A percentile compares a stretch with the other conserved stretches of the same genome.
These are phyloP conservation scores for Noctilio leporinus DNA, from an alignment of 2,113 vertebrate species.

Conservation along the genomic window DNA sequence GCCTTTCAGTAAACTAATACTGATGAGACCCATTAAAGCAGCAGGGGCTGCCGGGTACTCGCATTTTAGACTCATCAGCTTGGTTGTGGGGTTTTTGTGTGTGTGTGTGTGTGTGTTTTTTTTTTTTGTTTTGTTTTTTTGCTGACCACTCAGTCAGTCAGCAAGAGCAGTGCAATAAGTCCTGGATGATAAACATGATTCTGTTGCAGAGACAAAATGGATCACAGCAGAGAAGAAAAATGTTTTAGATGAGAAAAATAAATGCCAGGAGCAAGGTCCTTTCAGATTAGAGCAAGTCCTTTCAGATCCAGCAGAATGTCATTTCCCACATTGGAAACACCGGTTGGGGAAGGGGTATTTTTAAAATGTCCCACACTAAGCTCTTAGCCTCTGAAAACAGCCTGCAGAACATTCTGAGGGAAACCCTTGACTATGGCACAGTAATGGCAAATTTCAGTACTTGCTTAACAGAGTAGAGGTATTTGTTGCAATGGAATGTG, in stretches of 20 bases:
- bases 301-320: not conserved
- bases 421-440: constrained; percentile 19
- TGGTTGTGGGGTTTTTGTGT: not conserved
- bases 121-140: constrained; percentile 10
- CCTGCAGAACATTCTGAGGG: not conserved
- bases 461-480: constrained; percentile 49
- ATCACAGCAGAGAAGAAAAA: constrained; percentile 50
- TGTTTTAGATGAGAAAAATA: constrained; percentile 58
- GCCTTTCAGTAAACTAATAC: constrained; percentile 65
- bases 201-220: constrained; percentile 60
- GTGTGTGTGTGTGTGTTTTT: too few relatives aligned
- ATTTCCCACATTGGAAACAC: not conserved
- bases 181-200: constrained; percentile 58
- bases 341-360: not conserved
- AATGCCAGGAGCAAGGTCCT: constrained; percentile 49
- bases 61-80: constrained; percentile 67
- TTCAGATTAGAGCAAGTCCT: constrained; percentile 31
- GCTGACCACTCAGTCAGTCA: constrained; percentile 71
- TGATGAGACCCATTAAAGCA: constrained; percentile 63
- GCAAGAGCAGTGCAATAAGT: constrained; percentile 51
- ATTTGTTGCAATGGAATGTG: constrained; percentile 65
- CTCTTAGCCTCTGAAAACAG: not conserved
- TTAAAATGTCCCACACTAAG: not conserved
- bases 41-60: constrained; percentile 39
- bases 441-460: constrained; percentile 53